Conservation (phyloP, 2,113 vertebrate genomes). For the Ochotona princeps region DNA sequence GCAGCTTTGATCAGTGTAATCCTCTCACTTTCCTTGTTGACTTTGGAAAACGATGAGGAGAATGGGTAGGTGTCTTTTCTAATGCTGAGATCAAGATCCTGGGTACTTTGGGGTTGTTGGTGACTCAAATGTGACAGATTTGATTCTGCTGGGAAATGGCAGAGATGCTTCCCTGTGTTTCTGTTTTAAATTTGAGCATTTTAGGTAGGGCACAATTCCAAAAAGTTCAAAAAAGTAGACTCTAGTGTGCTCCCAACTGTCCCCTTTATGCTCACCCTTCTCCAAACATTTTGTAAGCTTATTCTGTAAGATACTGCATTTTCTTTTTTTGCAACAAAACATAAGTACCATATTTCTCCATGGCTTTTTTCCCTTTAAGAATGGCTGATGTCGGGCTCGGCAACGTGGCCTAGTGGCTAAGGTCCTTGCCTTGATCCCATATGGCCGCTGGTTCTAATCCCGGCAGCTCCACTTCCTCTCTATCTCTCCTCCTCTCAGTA, state of each 20-base stretch:
- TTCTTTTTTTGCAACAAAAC: slow-evolving; percentile 81
- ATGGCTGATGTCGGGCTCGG: slow-evolving; percentile 77
- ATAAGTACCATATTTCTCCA: slow-evolving; percentile 80
- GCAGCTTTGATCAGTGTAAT: background rate
- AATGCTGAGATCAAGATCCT: slow-evolving; percentile 26
- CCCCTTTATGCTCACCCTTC: background rate
- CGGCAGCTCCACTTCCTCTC: too few relatives aligned
- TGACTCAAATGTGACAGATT: slow-evolving; percentile 44
- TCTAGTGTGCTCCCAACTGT: background rate
- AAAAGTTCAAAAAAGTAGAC: slow-evolving; percentile 48
- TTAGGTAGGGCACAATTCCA: slow-evolving; percentile 50
- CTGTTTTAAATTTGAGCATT: slow-evolving; percentile 66
- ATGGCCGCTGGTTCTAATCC: too few relatives aligned
- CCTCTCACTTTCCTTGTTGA: slow-evolving; percentile 31
- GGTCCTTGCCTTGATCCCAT: too few relatives aligned
- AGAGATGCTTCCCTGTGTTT: slow-evolving; percentile 50
- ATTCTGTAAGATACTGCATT: slow-evolving; percentile 73
- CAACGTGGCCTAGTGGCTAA: too few relatives aligned
- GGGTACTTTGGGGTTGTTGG: slow-evolving; percentile 33
- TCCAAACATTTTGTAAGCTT: slow-evolving; percentile 74
- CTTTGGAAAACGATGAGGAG: slow-evolving; percentile 32
- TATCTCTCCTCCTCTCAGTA: too few relatives aligned
- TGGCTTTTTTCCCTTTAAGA: slow-evolving; percentile 81
- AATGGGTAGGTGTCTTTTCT: slow-evolving; percentile 8
- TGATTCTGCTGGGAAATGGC: slow-evolving; percentile 37